Evolutionary conservation across 2,888 invertebrate genomes (phyloP), one percentile per base, ranked within the genome.

Genomic region (Eupeodes latifasciatus): DNA sequence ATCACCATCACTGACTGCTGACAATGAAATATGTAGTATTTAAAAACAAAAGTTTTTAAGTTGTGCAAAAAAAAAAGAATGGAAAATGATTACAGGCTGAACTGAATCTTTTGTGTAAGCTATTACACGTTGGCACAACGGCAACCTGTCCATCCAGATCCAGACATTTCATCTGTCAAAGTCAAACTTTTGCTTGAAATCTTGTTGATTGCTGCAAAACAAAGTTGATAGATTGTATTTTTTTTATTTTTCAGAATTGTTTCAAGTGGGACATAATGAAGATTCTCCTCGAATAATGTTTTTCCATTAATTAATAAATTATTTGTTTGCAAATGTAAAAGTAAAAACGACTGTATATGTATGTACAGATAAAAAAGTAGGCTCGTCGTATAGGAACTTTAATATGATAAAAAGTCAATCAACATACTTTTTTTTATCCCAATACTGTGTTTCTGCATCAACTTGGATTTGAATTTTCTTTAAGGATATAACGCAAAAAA

Each of bases 111-210:
- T 55, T 57, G 44, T 71, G 71, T 72, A 19, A 27, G 27, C 27
- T 27, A 3, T 27, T 27, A 72, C 57, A 72, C 51, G 72, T 44
- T 72, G 72, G 44, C 72, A 57, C 57, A 53, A 62, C 44, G 62
- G 62, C 44, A 44, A 69, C 19, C 27, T 57, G 57, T 44, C 57
- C 72, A 27, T 27, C 27, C 27, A 27, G 27, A 72, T 57, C 57
- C 57, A 72, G 72, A 72, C 72, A 72, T 72, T 72, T 72, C 72
- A 72, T 72, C 72, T 72, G 72, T 72, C 72, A 72, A 57, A 57
- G 72, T 72, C 72, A 72, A 72, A 72, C 72, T 72, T 72, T 72
- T 55, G 77, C 67, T 66, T 40, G 55, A 66, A 57, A 47, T 79
- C 16, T 79, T 79, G 59, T 71, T 57, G 59, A 79, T 72, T 57